Base-by-base conservation (phyloP, 53 echinoderm and acorn worm species). In the Patiria pectinifera region DNA sequence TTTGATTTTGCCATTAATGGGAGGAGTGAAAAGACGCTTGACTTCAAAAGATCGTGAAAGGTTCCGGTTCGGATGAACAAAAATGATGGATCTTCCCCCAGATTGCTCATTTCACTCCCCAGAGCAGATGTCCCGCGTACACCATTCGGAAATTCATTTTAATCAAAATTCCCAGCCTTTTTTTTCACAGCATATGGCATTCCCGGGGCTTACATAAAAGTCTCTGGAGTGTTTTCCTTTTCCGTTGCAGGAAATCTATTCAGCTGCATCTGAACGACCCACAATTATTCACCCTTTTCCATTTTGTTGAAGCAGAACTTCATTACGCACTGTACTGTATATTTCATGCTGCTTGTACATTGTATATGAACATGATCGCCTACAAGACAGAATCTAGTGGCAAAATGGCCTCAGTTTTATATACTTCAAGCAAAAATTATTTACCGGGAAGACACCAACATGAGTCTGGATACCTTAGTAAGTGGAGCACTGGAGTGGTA, bases 71-170 rank as follows among this genome's bases (percentile, higher is more conserved):
- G 10, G 74, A 74, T 22, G 74, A 74, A 9, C 74, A 74, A 3
- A 35, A 45, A 47, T 79, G 48, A 79, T 79, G 1, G 26, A 79
- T 79, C 19, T 53, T 79, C 80, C 16, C 16, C 9, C 5, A 74
- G 80, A 47, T 45, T 79, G 45, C 12, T 46, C 80, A 79, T 45
- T 18, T 45, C 53, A 79, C 1, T 79, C 4, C 13, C 45, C 19
- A 47, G 44, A 47, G 48, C 80, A 79, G 80, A 79, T 79, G 80
- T 79, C 45, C 45, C 53, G 19, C 45, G 80, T 46, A 79, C 45
- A 79, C 80, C 6, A 15, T 14, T 47, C 2, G 12, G 46, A n/a
- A 79, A 46, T 79, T 79, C 15, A 16, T 79, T 79, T 79, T 4
- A 13, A 79, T 45, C 2, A 46, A 47, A 53, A 53, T 53, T 5